A percentile compares a stretch with the other conserved stretches of the same genome.
Conservation (phyloP, 2,797 vertebrate genomes). For the Pempheris klunzingeri region DNA sequence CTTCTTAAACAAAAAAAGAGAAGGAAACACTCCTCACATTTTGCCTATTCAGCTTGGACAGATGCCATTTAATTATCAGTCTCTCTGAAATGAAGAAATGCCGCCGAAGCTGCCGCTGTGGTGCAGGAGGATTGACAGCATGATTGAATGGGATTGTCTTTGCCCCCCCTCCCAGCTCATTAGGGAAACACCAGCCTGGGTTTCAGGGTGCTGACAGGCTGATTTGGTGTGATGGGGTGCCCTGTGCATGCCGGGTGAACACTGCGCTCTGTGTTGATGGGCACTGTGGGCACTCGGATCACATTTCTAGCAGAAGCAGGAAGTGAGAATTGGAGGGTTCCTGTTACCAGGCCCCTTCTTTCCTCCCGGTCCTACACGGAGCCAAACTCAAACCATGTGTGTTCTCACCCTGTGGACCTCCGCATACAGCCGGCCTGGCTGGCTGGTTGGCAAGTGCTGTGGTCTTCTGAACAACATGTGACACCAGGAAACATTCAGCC, state of each 20-base stretch:
- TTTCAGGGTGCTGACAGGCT: slow-evolving; percentile 76
- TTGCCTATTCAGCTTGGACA: not conserved
- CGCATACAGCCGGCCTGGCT: slow-evolving; percentile 56
- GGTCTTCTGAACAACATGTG: slow-evolving; percentile 71
- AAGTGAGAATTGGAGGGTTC: slow-evolving; percentile 86
- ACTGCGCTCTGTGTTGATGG: slow-evolving; percentile 76
- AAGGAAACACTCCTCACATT: not conserved
- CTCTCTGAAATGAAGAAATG: slow-evolving; percentile 50
- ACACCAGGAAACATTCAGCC: slow-evolving; percentile 76
- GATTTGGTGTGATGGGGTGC: slow-evolving; percentile 73
- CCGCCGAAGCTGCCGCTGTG: slow-evolving; percentile 40
- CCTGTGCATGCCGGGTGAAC: slow-evolving; percentile 58
- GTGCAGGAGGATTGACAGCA: slow-evolving; percentile 40
- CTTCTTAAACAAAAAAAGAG: not conserved
- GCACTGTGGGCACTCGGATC: slow-evolving; percentile 70
- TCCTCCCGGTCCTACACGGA: slow-evolving; percentile 79
- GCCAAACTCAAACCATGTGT: slow-evolving; percentile 89
- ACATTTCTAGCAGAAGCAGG: slow-evolving; percentile 83
- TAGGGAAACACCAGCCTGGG: slow-evolving; percentile 61
- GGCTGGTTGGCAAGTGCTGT: slow-evolving; percentile 71
- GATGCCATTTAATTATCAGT: slow-evolving; percentile 28
- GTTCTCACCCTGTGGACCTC: slow-evolving; percentile 78
- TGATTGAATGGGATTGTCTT: slow-evolving; percentile 70
- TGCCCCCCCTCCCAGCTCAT: slow-evolving; percentile 53
- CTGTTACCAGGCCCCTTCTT: slow-evolving; percentile 80